Evolutionary conservation across 2,113 vertebrate species (phyloP).

Genomic region (Bos indicus): DNA sequence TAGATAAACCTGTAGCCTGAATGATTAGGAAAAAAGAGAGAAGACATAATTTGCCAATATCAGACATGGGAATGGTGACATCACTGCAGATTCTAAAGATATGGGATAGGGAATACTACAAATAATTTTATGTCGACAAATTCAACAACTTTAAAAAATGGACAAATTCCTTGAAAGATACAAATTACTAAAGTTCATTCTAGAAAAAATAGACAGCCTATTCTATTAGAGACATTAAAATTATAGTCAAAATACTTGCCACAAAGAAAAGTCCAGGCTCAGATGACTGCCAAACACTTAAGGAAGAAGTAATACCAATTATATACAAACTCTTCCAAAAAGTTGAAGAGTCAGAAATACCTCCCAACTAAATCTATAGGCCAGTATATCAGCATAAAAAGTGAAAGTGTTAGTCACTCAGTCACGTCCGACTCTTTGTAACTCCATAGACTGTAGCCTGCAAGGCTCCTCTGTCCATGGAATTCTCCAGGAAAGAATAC

Average conservation of each 20-base stretch:
- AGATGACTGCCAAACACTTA: background rate
- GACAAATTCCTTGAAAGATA: background rate
- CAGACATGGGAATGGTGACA: background rate
- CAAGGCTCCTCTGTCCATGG: background rate
- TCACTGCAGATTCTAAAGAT: background rate
- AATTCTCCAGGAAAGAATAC: background rate
- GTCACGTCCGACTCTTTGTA: background rate
- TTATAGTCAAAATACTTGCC: background rate
- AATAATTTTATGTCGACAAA: background rate
- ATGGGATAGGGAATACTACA: background rate
- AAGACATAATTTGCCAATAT: background rate
- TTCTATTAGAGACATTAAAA: background rate
- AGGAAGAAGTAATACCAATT: background rate
- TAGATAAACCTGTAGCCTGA: background rate
- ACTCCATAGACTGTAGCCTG: background rate
- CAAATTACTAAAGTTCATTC: background rate
- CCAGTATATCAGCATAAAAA: background rate
- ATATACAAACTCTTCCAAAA: background rate
- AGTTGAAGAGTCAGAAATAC: background rate
- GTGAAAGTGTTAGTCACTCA: background rate
- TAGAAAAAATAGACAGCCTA: background rate
- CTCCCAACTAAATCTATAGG: background rate
- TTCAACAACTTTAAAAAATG: background rate
- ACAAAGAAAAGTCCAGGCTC: background rate
- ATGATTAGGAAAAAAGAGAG: background rate